Evolutionary conservation across 1,140 invertebrate species (phyloP).

Genomic region (Drosophila azteca): DNA sequence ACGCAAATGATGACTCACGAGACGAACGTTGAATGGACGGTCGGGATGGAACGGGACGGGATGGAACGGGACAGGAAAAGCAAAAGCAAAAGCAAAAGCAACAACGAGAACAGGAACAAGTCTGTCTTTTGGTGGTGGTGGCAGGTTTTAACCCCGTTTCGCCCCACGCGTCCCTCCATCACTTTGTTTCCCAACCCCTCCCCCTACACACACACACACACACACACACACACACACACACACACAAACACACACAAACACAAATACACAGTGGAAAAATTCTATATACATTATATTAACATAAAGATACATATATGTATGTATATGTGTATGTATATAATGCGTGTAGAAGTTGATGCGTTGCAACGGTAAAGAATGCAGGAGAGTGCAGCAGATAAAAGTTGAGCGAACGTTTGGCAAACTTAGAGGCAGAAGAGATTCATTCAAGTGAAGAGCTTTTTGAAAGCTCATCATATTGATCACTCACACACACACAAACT

Average conservation of each 20-base stretch:
- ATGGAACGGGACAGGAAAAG: neutral
- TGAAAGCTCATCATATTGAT: conserved; percentile 10
- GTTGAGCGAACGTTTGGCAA: conserved; percentile 17
- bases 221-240: conserved; percentile 14
- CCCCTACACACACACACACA: neutral
- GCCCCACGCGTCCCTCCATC: conserved; percentile 21
- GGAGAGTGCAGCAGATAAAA: conserved; percentile 4
- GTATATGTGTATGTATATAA: conserved; percentile 17
- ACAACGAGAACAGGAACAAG: conserved; percentile 31
- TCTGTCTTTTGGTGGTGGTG: conserved; percentile 49
- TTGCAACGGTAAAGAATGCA: conserved; percentile 23
- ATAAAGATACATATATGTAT: conserved; percentile 11
- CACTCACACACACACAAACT: neutral
- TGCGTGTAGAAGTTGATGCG: conserved; percentile 78
- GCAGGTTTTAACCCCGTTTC: conserved; percentile 49
- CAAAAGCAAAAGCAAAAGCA: conserved; percentile 6
- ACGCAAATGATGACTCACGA: conserved; percentile 36
- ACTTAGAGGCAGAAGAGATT: neutral
- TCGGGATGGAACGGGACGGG: no score
- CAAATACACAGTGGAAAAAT: conserved; percentile 29
- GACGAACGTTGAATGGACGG: conserved; percentile 8
- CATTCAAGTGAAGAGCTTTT: neutral
- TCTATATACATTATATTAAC: conserved; percentile 84
- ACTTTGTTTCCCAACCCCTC: conserved; percentile 1
- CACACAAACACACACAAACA: neutral